Percentiles rank a stretch among this genome's conserved stretches.
Conservation (phyloP, 2,113 vertebrate genomes). For the Ciconia boyciana region DNA sequence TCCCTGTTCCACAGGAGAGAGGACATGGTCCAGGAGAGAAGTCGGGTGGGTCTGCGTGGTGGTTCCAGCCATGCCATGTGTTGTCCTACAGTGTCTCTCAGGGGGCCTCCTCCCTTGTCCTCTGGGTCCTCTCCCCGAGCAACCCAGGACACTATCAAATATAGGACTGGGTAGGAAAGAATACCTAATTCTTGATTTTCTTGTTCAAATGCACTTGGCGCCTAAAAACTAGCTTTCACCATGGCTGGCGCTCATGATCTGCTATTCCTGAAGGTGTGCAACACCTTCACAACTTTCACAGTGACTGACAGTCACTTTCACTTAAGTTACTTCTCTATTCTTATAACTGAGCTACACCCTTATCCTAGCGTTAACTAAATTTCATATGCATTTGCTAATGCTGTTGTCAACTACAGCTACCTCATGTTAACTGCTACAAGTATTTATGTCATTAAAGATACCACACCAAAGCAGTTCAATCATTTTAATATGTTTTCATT, state of each 20-base stretch:
- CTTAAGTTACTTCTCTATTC: neutral
- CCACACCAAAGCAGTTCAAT: neutral
- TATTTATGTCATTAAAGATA: neutral
- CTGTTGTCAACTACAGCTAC: neutral
- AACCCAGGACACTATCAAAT: neutral
- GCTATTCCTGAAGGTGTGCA: neutral
- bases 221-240: neutral
- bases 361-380: neutral
- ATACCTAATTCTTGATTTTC: neutral
- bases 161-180: neutral
- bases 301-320: neutral
- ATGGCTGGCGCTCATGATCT: fast-evolving
- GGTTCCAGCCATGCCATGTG: neutral
- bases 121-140: neutral
- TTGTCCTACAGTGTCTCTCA: neutral
- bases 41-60: fast-evolving
- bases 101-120: neutral
- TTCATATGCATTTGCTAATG: neutral
- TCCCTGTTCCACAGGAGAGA: neutral
- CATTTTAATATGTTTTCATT: neutral
- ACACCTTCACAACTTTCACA: neutral
- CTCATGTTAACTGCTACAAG: neutral
- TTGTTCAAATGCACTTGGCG: neutral
- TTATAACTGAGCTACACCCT: neutral
- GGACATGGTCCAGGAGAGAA: neutral